Percentiles rank a stretch among this genome's conserved stretches.
phyloP scores from a whole-genome alignment of 1,140 invertebrate genomes.

The Drosophila miranda region DNA sequence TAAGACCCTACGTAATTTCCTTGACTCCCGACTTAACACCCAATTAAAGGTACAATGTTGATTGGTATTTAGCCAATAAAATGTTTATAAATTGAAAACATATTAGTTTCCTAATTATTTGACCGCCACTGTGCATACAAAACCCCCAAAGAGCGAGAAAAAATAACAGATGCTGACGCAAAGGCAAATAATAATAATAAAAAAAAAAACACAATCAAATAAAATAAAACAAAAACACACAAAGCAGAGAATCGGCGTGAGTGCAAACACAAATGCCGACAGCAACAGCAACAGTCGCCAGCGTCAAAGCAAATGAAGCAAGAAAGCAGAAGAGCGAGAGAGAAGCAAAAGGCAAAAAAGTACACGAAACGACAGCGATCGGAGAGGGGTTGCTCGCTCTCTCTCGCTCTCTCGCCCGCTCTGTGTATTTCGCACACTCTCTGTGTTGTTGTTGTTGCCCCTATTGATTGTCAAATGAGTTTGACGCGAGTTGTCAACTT shows the following conservation, averaged over 20 bases:
- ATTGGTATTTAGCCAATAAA: too few relatives aligned
- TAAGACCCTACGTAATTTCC: too few relatives aligned
- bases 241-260: conserved; percentile 13
- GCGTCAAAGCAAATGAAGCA: conserved; percentile 36
- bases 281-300: not conserved
- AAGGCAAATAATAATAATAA: conserved; percentile 36
- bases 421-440: conserved; percentile 44
- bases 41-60: too few relatives aligned
- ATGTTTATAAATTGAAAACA: too few relatives aligned
- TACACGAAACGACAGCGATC: too few relatives aligned
- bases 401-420: too few relatives aligned
- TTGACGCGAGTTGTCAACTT: conserved; percentile 58
- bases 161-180: conserved; percentile 35
- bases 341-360: conserved; percentile 1
- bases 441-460: conserved; percentile 25
- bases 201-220: not conserved
- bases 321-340: conserved; percentile 14
- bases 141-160: not conserved
- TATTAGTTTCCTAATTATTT: too few relatives aligned
- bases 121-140: too few relatives aligned
- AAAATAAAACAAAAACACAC: not conserved
- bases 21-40: too few relatives aligned
- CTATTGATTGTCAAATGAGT: conserved; percentile 65
- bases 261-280: conserved; percentile 13
- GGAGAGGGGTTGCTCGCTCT: not conserved